Conservation (phyloP, 2,113 vertebrate species). For the Donacobius atricapilla region DNA sequence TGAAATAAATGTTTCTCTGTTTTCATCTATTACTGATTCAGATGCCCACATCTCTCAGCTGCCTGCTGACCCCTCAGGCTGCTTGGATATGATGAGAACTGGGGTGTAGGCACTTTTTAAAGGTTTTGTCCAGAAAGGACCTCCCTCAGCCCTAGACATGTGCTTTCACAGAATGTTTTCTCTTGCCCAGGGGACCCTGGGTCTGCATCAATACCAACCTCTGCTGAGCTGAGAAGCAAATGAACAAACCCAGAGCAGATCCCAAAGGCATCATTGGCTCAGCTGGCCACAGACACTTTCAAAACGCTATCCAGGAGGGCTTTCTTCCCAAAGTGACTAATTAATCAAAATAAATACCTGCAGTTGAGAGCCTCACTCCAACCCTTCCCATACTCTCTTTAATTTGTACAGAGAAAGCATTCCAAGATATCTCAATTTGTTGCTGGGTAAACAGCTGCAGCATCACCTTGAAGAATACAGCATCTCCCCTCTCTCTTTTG, state of each 20-base stretch:
- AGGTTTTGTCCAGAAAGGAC: neutral
- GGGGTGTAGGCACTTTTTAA: neutral
- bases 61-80: neutral
- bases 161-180: neutral
- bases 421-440: conserved; percentile 13
- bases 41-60: neutral
- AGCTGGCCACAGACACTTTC: neutral
- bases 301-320: neutral
- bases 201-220: neutral
- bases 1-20: neutral
- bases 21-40: neutral
- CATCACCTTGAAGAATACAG: neutral
- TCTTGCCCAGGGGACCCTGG: neutral
- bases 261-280: neutral
- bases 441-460: neutral
- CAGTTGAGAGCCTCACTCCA: neutral
- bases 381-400: neutral
- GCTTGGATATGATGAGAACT: neutral
- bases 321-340: conserved; percentile 35
- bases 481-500: neutral
- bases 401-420: neutral
- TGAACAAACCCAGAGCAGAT: neutral
- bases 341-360: conserved; percentile 55
- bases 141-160: neutral
- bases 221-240: neutral